These are phyloP conservation scores for Pollenia angustigena DNA, from an alignment of 2,888 invertebrate genomes.

Conservation along the genomic window DNA sequence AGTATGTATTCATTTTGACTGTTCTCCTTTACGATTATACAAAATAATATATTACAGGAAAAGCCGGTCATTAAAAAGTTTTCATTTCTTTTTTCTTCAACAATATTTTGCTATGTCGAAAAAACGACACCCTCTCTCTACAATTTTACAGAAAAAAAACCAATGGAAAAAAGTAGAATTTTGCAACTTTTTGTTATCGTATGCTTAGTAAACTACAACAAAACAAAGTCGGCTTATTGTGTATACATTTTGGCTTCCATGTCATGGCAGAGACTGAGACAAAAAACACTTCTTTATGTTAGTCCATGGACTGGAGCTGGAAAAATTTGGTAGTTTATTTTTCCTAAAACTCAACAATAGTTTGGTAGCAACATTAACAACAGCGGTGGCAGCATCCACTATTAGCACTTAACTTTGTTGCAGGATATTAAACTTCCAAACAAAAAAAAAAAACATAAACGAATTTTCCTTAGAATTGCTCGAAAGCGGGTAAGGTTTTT, in stretches of 20 bases:
- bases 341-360: slow-evolving; percentile 33
- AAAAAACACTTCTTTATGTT: not conserved
- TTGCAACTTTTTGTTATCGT: slow-evolving; percentile 56
- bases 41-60: slow-evolving; percentile 64
- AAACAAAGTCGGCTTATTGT: slow-evolving; percentile 59
- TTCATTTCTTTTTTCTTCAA: slow-evolving; percentile 9
- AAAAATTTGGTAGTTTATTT: slow-evolving; percentile 43
- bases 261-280: not conserved
- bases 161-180: slow-evolving; percentile 23
- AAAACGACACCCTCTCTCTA: slow-evolving; percentile 6
- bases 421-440: slow-evolving; percentile 47
- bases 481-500: not conserved
- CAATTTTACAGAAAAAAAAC: not conserved
- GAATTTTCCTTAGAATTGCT: slow-evolving; percentile 5
- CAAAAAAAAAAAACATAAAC: not conserved
- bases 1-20: slow-evolving; percentile 25
- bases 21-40: slow-evolving; percentile 1
- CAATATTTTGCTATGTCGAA: not conserved
- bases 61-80: slow-evolving; percentile 67
- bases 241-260: slow-evolving; percentile 9
- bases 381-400: slow-evolving; percentile 10
- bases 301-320: not conserved
- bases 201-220: slow-evolving; percentile 54
- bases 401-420: slow-evolving; percentile 45
- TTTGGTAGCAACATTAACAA: slow-evolving; percentile 27